Percentiles rank a stretch among this genome's conserved stretches.
Evolutionary conservation across 2,797 vertebrate genomes (phyloP).

Genomic region (Otolemur crassicaudatus): DNA sequence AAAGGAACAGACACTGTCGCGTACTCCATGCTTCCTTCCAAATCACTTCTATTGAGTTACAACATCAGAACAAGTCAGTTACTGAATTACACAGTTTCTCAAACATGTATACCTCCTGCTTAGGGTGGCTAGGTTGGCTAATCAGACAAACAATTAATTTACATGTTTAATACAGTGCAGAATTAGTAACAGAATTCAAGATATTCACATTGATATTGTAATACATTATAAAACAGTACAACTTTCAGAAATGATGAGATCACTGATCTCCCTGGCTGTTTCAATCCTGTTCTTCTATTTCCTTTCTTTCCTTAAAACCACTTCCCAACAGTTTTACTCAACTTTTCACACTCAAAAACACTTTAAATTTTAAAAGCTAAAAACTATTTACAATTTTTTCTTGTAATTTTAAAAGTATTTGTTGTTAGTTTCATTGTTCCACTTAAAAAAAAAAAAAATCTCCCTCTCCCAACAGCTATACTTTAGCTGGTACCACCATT

Average conservation of each 20-base stretch:
- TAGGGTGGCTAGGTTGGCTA: conserved; percentile 82
- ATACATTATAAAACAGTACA: conserved; percentile 86
- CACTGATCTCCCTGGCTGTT: conserved; percentile 69
- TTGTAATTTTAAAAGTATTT: conserved; percentile 76
- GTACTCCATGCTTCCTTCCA: conserved; percentile 88
- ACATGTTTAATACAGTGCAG: conserved; percentile 88
- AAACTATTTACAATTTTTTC: conserved; percentile 82
- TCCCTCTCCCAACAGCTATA: neutral
- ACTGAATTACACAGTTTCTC: conserved; percentile 88
- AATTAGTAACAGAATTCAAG: conserved; percentile 87
- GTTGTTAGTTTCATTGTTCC: conserved; percentile 41
- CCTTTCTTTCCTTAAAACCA: conserved; percentile 63
- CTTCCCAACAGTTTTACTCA: conserved; percentile 79
- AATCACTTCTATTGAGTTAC: conserved; percentile 88
- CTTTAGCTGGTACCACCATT: conserved; percentile 64
- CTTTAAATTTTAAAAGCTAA: conserved; percentile 75
- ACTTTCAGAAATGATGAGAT: conserved; percentile 77
- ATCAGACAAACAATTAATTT: conserved; percentile 87
- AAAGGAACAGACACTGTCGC: conserved; percentile 87
- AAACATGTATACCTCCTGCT: conserved; percentile 81
- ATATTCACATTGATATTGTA: conserved; percentile 86
- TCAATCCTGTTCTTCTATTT: conserved; percentile 59
- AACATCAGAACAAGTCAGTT: conserved; percentile 88
- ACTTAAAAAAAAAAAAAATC: conserved; percentile 4
- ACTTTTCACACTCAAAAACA: conserved; percentile 78